These are phyloP conservation scores for Cichladusa arquata DNA, from an alignment of 2,113 vertebrate genomes.

Conservation along the genomic window DNA sequence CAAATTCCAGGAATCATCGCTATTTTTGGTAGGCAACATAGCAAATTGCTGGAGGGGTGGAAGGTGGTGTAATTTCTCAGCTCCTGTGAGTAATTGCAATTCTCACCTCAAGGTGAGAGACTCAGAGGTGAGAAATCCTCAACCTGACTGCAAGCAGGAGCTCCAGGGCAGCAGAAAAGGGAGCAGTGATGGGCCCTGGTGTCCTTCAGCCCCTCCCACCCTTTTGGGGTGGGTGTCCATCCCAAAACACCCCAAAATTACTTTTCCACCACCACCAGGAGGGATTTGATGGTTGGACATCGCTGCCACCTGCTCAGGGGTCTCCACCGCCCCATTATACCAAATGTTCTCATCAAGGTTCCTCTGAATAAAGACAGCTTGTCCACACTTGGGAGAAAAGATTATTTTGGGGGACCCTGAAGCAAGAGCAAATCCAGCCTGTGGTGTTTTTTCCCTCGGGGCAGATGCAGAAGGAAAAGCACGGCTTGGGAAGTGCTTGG, in stretches of 20 bases:
- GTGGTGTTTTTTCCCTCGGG: background rate
- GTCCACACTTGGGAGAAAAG: background rate
- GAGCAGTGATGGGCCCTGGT: accelerated
- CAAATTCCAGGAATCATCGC: background rate
- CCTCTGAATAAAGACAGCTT: background rate
- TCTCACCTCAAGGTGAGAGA: background rate
- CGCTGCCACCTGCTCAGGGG: accelerated
- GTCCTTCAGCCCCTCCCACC: background rate
- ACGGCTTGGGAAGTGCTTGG: accelerated
- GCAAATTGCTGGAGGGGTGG: background rate
- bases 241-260: background rate
- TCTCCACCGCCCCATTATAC: background rate
- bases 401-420: background rate
- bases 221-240: background rate
- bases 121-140: background rate
- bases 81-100: background rate
- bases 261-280: background rate
- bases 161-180: background rate
- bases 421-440: background rate
- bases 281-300: background rate
- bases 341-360: background rate
- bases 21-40: background rate
- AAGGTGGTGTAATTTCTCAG: background rate
- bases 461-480: background rate
- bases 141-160: background rate